Base-by-base conservation (phyloP, 1,140 invertebrate species). In the Oncopodura yosiiana region DNA sequence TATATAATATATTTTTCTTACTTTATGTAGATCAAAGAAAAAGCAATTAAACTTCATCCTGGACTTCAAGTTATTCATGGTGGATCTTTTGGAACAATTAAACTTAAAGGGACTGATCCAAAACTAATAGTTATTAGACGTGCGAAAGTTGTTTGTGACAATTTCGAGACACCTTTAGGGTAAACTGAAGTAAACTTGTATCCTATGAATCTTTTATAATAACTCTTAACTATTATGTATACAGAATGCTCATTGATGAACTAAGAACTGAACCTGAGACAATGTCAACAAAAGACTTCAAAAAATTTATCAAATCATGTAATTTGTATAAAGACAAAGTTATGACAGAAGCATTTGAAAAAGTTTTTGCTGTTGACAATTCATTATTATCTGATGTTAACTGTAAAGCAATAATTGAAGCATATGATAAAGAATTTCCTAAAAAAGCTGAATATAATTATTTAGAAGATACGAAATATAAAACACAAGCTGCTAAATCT, bases 241-340 rank as follows among this genome's bases (percentile, higher is more conserved):
- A 24, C 34, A 56, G 57, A 23, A 60, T 60, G 57, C 43, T 63
- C 3, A 60, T 63, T 5, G 58, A 60, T 41, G 58, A 63, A 26
- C 41, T 63, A 3, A 27, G 57, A 29, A 60, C 8, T 11, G 62
- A 60, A 43, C 51, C 46, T 1, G 36, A 53, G 12, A 52, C 19
- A 16, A 23, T 63, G 42, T 60, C 38, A 3, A 30, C 30, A 23
- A 56, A 54, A 11, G 38, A 51, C 16, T 63, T 60, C 44, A 54
- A 53, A 24, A 63, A 63, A 39, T 63, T 63, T 29, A 60, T 63
- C 41, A 60, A 58, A 46, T 57, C 54, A n/a, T 59, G 57, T 41
- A 60, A 63, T 34, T 38, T 63, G 24, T 63, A 63, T 49, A 63
- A 63, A 45, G 61, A 63, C 34, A 59, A 60, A 52, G 34, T 23